A percentile compares a stretch with the other conserved stretches of the same genome.
phyloP scores from a whole-genome alignment of 2,113 vertebrate genomes.

The Sebastes fasciatus region DNA sequence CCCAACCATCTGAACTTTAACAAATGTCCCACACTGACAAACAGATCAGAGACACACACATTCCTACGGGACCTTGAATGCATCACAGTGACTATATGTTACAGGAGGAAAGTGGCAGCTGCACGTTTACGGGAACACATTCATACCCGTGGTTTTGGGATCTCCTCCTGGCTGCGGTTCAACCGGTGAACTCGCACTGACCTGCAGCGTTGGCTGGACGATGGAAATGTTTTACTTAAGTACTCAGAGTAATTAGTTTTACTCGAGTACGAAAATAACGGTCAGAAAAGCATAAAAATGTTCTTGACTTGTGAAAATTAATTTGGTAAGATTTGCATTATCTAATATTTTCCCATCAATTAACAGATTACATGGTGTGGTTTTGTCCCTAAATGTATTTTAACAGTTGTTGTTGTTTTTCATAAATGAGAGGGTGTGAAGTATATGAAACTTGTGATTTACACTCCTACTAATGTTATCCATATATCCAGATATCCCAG shows the following conservation, averaged over 20 bases:
- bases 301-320: neutral
- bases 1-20: slow-evolving; percentile 49
- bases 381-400: neutral
- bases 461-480: too few relatives aligned
- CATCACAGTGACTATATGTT: slow-evolving; percentile 52
- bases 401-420: neutral
- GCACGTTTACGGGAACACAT: neutral
- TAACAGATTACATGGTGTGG: neutral
- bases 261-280: neutral
- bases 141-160: slow-evolving; percentile 67
- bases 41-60: slow-evolving; percentile 39
- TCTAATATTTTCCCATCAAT: neutral
- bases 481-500: too few relatives aligned
- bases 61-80: slow-evolving; percentile 59
- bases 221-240: neutral
- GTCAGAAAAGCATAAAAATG: neutral
- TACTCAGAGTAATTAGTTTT: neutral
- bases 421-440: neutral
- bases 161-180: slow-evolving; percentile 49
- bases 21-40: slow-evolving; percentile 55
- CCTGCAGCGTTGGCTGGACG: slow-evolving; percentile 18
- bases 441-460: too few relatives aligned
- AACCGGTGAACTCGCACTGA: slow-evolving; percentile 61
- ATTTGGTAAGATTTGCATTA: neutral
- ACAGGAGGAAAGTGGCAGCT: slow-evolving; percentile 35